These are phyloP conservation scores for Octomys mimax DNA, from an alignment of 2,797 vertebrate genomes.

Conservation along the genomic window DNA sequence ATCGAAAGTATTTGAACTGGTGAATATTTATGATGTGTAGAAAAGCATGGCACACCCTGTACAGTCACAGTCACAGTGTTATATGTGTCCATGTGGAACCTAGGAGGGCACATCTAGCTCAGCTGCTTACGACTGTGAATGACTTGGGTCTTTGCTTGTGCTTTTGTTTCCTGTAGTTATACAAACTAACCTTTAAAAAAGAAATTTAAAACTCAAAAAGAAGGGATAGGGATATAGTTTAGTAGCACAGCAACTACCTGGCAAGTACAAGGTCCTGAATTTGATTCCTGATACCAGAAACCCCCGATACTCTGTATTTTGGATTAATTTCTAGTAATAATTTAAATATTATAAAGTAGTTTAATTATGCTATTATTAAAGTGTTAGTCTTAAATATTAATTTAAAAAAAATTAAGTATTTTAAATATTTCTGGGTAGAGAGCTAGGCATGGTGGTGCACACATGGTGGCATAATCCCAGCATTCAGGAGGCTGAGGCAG, in stretches of 20 bases:
- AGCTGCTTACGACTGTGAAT: neutral
- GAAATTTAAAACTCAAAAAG: neutral
- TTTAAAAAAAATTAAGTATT: slow-evolving; percentile 30
- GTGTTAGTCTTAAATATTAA: slow-evolving; percentile 18
- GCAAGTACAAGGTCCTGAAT: too few relatives aligned
- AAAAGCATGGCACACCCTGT: neutral
- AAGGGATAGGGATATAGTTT: too few relatives aligned
- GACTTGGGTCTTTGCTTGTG: neutral
- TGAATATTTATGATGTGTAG: neutral
- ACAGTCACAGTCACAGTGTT: neutral
- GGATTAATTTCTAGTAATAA: slow-evolving; percentile 43
- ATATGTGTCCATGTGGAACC: neutral
- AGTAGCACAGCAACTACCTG: too few relatives aligned
- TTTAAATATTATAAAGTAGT: slow-evolving; percentile 29
- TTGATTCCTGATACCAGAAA: too few relatives aligned
- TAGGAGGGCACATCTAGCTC: neutral
- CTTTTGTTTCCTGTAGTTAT: neutral
- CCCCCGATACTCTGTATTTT: neutral
- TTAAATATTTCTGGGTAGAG: slow-evolving; percentile 34
- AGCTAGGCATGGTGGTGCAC: neutral
- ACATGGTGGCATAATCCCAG: neutral
- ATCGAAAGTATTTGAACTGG: neutral
- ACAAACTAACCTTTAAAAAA: neutral
- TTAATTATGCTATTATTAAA: slow-evolving; percentile 1
- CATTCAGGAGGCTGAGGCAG: neutral